These are phyloP conservation scores for Marisa cornuarietis DNA, from an alignment of 1,140 invertebrate genomes.

Conservation along the genomic window DNA sequence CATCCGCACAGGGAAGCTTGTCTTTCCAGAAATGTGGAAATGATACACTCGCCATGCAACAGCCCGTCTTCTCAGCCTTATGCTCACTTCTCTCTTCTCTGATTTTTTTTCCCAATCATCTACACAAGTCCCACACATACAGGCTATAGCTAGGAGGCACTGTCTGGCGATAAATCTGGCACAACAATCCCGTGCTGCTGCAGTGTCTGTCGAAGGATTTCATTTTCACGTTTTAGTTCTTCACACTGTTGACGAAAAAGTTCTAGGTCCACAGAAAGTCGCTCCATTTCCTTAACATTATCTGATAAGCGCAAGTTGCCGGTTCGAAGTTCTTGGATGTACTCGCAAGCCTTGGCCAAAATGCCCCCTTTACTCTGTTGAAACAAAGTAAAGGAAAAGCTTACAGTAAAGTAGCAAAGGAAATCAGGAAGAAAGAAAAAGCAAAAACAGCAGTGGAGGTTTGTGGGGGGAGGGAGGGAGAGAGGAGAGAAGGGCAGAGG, in stretches of 20 bases:
- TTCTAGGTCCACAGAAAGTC: constrained; percentile 71
- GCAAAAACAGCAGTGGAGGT: too few relatives aligned
- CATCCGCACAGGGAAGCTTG: not conserved
- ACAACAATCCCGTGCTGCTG: constrained; percentile 65
- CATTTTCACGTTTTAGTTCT: constrained; percentile 74
- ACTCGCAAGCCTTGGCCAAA: constrained; percentile 94
- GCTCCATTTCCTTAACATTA: constrained; percentile 73
- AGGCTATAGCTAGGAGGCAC: not conserved
- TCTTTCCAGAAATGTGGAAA: not conserved
- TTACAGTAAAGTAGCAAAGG: too few relatives aligned
- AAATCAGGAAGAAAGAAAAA: too few relatives aligned
- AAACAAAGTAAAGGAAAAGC: not conserved
- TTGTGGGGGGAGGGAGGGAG: too few relatives aligned
- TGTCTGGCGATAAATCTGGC: not conserved
- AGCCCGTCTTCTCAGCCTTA: too few relatives aligned
- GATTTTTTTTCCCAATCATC: not conserved
- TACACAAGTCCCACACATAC: not conserved
- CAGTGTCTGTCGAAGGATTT: constrained; percentile 69
- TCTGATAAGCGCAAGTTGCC: constrained; percentile 77
- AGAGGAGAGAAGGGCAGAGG: too few relatives aligned
- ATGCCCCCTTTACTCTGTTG: constrained; percentile 93
- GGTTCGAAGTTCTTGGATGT: constrained; percentile 85
- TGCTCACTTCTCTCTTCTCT: too few relatives aligned
- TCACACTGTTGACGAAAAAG: constrained; percentile 71
- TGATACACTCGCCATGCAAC: too few relatives aligned